These are phyloP conservation scores for Aix galericulata DNA, from an alignment of 2,113 vertebrate species.

Conservation along the genomic window DNA sequence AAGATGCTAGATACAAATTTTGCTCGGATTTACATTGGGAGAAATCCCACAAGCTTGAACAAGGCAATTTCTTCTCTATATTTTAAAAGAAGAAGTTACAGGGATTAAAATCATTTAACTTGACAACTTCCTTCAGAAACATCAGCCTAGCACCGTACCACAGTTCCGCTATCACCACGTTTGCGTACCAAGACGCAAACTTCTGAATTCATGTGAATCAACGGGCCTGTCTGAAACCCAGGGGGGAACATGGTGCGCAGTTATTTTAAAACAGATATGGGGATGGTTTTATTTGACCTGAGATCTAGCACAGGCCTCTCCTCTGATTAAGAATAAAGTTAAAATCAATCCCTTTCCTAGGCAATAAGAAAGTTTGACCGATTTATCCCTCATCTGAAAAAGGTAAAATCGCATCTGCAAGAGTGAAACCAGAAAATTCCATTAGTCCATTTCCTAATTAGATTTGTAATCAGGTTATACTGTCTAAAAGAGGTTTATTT, in stretches of 20 bases:
- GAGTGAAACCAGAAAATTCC: not conserved
- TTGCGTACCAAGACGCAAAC: too few relatives aligned
- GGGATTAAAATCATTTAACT: not conserved
- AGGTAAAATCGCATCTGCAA: not conserved
- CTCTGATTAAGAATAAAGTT: not conserved
- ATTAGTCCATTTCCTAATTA: not conserved
- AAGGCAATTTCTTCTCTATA: not conserved
- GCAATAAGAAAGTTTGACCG: not conserved
- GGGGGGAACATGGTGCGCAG: not conserved
- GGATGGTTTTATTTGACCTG: not conserved
- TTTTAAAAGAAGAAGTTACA: not conserved
- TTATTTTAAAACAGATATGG: not conserved
- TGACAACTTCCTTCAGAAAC: not conserved
- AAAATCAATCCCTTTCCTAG: not conserved
- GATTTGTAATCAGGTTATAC: not conserved
- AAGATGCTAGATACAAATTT: not conserved
- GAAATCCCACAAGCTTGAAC: not conserved
- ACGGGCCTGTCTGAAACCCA: not conserved
- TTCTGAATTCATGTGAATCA: not conserved
- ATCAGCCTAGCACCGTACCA: too few relatives aligned
- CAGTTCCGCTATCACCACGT: not conserved
- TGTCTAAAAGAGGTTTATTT: not conserved
- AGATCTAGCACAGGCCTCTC: not conserved
- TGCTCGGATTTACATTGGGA: not conserved
- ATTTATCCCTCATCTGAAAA: not conserved